phyloP scores from a whole-genome alignment of 2,888 invertebrate species.

The Autographa gamma region DNA sequence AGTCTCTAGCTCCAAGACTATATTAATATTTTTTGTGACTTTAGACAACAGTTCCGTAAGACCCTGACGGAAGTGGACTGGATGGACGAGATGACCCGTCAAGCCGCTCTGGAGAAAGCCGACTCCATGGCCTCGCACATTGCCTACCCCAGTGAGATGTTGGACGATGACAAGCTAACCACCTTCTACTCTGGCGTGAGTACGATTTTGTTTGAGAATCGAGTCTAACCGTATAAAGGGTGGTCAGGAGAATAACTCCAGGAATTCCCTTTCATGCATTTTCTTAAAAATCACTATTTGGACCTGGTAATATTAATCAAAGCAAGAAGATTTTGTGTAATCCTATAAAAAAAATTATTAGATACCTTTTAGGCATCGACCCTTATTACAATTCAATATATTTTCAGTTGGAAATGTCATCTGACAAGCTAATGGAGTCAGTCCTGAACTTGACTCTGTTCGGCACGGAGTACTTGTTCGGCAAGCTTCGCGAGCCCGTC shows the following conservation, averaged over 20 bases:
- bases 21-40: constrained; percentile 5
- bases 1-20: too few relatives aligned
- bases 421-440: constrained; percentile 92
- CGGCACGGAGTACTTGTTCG: constrained; percentile 94
- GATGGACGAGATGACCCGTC: constrained; percentile 96
- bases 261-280: too few relatives aligned
- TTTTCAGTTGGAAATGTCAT: constrained; percentile 92
- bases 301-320: too few relatives aligned
- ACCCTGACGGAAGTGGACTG: constrained; percentile 95
- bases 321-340: too few relatives aligned
- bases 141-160: constrained; percentile 96
- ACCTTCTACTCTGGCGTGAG: constrained; percentile 93
- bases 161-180: constrained; percentile 94
- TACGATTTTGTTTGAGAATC: background rate
- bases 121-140: constrained; percentile 96
- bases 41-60: constrained; percentile 92
- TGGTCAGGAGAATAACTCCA: too few relatives aligned
- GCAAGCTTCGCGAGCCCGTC: constrained; percentile 93
- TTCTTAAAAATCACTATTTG: too few relatives aligned
- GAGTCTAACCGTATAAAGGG: too few relatives aligned
- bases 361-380: background rate
- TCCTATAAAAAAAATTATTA: background rate
- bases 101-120: constrained; percentile 93
- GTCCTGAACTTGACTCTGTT: constrained; percentile 94
- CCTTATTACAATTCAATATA: background rate